A percentile compares a stretch with the other conserved stretches of the same genome.
These are phyloP conservation scores for Pristionchus mayeri DNA, from an alignment of 2,888 invertebrate species.

Conservation along the genomic window DNA sequence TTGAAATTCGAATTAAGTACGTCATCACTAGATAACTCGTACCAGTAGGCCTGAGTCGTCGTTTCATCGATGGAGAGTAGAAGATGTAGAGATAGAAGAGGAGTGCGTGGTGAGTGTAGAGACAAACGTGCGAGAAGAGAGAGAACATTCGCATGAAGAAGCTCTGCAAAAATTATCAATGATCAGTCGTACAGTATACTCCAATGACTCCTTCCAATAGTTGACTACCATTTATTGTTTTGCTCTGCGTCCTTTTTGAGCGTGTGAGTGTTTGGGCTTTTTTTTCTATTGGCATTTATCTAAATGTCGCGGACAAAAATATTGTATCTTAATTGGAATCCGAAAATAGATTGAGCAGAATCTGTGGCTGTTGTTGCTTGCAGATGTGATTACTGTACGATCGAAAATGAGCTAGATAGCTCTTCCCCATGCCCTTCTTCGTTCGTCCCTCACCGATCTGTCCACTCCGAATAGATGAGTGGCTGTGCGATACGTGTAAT, in stretches of 20 bases:
- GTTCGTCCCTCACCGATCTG: not conserved
- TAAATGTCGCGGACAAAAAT: not conserved
- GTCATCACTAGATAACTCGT: not conserved
- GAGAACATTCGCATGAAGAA: conserved; percentile 63
- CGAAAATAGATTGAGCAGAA: no score
- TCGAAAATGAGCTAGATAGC: no score
- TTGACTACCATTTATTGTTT: no score
- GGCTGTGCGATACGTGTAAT: conserved; percentile 70
- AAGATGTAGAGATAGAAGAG: conserved; percentile 75
- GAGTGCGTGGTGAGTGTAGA: conserved; percentile 74
- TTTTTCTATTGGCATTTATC: not conserved
- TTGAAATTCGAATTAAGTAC: no score
- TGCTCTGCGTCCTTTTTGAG: not conserved
- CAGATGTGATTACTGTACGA: no score
- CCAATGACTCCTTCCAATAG: no score
- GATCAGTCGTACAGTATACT: not conserved
- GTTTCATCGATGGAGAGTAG: conserved; percentile 73
- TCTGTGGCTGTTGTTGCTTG: no score
- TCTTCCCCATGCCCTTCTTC: not conserved
- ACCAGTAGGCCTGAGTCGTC: conserved; percentile 66
- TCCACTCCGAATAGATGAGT: conserved; percentile 36
- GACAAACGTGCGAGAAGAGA: conserved; percentile 67
- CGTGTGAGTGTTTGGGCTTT: not conserved
- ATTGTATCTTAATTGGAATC: not conserved
- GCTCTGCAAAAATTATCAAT: not conserved